Evolutionary conservation across 2,113 vertebrate species (phyloP).

Genomic region (Anas platyrhynchos): DNA sequence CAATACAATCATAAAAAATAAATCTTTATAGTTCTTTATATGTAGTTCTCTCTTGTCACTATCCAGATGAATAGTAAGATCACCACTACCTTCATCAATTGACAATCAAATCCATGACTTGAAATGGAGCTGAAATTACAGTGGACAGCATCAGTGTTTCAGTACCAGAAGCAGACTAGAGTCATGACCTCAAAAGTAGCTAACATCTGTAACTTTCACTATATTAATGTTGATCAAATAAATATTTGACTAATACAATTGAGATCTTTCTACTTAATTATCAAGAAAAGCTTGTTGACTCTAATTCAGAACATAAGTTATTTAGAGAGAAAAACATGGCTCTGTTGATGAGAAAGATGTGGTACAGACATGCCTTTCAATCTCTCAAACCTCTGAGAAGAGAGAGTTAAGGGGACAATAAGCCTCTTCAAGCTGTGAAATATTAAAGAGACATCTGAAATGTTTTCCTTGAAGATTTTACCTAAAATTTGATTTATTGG

Average conservation of each 20-base stretch:
- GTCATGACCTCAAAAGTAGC: conserved; percentile 24
- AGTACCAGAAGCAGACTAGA: not conserved
- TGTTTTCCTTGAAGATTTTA: not conserved
- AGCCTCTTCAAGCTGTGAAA: not conserved
- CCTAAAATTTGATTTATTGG: not conserved
- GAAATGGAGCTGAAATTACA: not conserved
- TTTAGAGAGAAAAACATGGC: not conserved
- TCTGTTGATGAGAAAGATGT: not conserved
- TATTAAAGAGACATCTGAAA: not conserved
- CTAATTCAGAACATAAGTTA: not conserved
- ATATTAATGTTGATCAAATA: not conserved
- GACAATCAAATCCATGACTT: not conserved
- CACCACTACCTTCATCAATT: not conserved
- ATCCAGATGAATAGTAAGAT: not conserved
- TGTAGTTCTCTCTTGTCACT: not conserved
- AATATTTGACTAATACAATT: not conserved
- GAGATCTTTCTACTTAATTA: not conserved
- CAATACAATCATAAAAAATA: not conserved
- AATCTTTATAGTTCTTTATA: not conserved
- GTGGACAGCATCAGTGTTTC: not conserved
- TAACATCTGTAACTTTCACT: conserved; percentile 6
- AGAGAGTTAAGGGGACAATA: not conserved
- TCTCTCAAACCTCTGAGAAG: not conserved
- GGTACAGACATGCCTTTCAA: not conserved
- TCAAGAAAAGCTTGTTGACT: not conserved